Conservation (phyloP, 2,797 vertebrate genomes). For the Anniella stebbinsi region DNA sequence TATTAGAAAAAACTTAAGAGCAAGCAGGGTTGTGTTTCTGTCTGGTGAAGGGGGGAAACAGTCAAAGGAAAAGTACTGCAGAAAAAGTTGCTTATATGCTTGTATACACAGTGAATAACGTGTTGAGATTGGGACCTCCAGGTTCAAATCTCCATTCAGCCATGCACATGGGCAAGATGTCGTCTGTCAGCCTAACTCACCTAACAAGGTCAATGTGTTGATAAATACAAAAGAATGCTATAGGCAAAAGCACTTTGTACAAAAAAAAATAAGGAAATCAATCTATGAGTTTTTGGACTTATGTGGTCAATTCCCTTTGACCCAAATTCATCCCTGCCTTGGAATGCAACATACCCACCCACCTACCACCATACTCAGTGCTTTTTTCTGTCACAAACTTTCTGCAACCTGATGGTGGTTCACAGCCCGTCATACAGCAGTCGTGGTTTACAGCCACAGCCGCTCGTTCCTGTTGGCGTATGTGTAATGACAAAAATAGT, state of each 20-base stretch:
- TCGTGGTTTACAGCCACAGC: background rate
- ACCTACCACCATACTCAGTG: background rate
- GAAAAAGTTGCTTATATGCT: background rate
- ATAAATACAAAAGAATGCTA: background rate
- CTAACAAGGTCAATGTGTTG: background rate
- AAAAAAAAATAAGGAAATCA: background rate
- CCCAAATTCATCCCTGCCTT: background rate
- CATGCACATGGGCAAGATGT: background rate
- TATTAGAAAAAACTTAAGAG: background rate
- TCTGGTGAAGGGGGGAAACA: background rate
- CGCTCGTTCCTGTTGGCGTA: background rate
- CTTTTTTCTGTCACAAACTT: background rate
- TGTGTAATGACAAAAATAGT: background rate
- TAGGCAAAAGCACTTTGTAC: background rate
- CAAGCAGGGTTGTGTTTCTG: background rate
- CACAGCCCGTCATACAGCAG: background rate
- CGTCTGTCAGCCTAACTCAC: background rate
- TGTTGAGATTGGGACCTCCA: background rate
- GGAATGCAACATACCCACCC: background rate
- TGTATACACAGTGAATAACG: background rate
- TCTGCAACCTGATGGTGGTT: background rate
- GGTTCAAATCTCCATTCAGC: background rate
- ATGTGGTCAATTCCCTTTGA: background rate
- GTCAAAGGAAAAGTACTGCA: background rate
- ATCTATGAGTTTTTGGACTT: background rate